Base-by-base conservation (phyloP, 2,888 invertebrate genomes). In the Synergus laeviventris region DNA sequence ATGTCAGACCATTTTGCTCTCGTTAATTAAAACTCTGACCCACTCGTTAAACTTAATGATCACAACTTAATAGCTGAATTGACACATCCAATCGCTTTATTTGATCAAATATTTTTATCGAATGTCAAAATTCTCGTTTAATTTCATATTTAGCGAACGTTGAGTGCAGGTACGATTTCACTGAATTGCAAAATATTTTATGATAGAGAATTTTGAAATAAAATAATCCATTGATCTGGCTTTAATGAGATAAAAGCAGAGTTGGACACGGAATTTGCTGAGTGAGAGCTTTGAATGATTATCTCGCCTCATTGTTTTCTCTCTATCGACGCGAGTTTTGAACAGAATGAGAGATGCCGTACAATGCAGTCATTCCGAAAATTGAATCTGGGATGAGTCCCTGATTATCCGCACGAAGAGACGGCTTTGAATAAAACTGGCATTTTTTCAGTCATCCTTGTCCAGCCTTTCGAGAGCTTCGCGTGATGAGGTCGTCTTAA, bases 381-480 rank as follows among this genome's bases (percentile, higher is more conserved):
- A 70, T 70, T 49, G 45, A 70, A 70, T 70, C 70, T 16, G 49
- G 31, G 45, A 49, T 12, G 42, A 31, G 61, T 11, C 45, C 42
- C 75, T 59, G 73, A 82, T 82, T 82, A 81, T 77, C 79, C 42
- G 82, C 82, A 83, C 81, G 81, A 80, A 79, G 70, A 66, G 42
- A 76, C 74, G 38, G 62, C 73, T 39, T 60, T 49, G 73, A 74
- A 78, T 64, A 74, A 73, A 76, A 70, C 70, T 24, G n/a, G 31
- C 36, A 70, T 70, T 70, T 70, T 49, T 49, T 70, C 36, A 45
- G 70, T 70, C 31, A 70, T 70, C 49, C 49, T 49, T 70, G 49
- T 76, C 59, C 73, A 61, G 21, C 39, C 49, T 62, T 31, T 39
- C 38, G 74, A 39, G 73, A 75, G 60, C 64, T 77, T 56, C 77